phyloP scores from a whole-genome alignment of 2,113 vertebrate genomes.

The Sinocyclocheilus anshuiensis region DNA sequence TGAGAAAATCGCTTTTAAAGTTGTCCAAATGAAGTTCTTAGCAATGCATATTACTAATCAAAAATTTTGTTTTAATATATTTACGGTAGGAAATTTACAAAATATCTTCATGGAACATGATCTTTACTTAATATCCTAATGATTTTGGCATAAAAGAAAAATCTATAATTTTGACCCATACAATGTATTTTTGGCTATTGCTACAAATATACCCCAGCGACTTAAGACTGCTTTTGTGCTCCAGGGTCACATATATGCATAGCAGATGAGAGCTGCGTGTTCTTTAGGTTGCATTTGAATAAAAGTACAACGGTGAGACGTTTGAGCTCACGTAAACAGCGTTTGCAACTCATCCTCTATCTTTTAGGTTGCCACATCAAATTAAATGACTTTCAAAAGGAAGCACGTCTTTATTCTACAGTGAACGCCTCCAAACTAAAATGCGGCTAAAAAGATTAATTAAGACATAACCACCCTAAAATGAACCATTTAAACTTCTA shows the following conservation, averaged over 20 bases:
- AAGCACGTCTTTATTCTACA: conserved; percentile 63
- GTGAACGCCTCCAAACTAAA: conserved; percentile 5
- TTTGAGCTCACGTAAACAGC: background rate
- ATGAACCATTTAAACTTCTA: conserved; percentile 70
- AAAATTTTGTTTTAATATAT: too few species aligned
- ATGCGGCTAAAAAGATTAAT: conserved; percentile 20
- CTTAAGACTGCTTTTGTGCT: too few species aligned
- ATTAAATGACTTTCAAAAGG: conserved; percentile 10
- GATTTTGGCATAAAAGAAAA: too few species aligned
- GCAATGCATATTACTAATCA: too few species aligned
- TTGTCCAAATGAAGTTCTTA: too few species aligned
- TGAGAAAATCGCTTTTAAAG: too few species aligned
- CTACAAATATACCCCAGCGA: too few species aligned
- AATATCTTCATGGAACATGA: too few species aligned
- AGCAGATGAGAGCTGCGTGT: background rate
- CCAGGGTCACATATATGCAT: background rate
- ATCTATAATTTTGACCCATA: too few species aligned
- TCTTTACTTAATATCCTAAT: too few species aligned
- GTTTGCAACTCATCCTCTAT: background rate
- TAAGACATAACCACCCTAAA: conserved; percentile 60
- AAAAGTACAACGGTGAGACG: background rate
- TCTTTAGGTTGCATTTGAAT: background rate
- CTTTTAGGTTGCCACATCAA: background rate
- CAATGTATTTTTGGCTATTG: too few species aligned
- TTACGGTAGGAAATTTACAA: too few species aligned